Percentiles rank a stretch among this genome's conserved stretches.
Conservation (phyloP, 2,113 vertebrate species). For the Megaceryle torquata region DNA sequence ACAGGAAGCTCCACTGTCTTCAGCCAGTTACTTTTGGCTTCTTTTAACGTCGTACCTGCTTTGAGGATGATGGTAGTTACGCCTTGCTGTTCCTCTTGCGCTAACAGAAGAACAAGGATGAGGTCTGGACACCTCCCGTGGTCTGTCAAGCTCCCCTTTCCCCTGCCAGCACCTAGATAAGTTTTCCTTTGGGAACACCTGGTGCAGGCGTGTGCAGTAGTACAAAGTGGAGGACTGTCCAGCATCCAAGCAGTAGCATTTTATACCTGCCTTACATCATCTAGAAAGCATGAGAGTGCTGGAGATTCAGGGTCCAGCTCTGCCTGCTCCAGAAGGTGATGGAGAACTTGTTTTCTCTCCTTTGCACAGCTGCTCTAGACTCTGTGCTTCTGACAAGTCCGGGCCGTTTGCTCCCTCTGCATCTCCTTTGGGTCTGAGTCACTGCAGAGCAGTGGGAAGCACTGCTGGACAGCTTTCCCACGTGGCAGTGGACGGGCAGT, state of each 20-base stretch:
- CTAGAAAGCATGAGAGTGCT: neutral
- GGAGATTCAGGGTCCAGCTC: neutral
- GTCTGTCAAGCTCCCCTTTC: neutral
- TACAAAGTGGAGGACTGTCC: neutral
- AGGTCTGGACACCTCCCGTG: neutral
- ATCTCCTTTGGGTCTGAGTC: neutral
- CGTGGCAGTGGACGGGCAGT: neutral
- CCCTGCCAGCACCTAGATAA: fast-evolving
- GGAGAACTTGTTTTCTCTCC: neutral
- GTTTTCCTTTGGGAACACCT: neutral
- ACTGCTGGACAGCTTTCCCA: neutral
- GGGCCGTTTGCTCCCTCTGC: neutral
- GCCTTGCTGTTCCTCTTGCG: neutral
- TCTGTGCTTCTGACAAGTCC: neutral
- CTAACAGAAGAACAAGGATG: neutral
- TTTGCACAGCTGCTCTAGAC: neutral
- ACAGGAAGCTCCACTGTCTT: neutral
- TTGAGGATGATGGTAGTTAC: neutral
- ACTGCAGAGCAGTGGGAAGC: neutral
- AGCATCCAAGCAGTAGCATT: neutral
- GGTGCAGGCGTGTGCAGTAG: neutral
- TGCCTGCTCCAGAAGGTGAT: neutral
- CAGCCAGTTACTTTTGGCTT: neutral
- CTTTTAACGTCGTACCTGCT: fast-evolving
- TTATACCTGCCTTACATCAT: neutral